Conservation (phyloP, 2,113 vertebrate genomes). For the Drymodes brunneopygia region DNA sequence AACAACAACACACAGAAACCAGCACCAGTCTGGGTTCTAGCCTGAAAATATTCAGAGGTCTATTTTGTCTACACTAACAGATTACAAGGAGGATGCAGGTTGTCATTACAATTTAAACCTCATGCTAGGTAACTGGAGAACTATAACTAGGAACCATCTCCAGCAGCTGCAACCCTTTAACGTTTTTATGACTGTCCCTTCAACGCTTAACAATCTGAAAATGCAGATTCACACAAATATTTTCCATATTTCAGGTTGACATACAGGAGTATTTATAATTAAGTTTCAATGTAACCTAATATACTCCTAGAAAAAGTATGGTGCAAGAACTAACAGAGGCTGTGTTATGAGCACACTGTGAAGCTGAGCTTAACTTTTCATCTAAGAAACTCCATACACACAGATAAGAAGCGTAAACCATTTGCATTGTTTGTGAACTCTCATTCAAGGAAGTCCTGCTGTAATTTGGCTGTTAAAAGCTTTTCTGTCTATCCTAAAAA, state of each 20-base stretch:
- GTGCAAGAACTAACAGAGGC: background rate
- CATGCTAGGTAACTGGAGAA: background rate
- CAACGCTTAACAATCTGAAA: background rate
- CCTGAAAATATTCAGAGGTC: background rate
- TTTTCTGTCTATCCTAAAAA: slow-evolving; percentile 4
- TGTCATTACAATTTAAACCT: background rate
- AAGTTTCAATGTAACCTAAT: background rate
- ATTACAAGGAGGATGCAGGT: background rate
- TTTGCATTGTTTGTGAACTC: background rate
- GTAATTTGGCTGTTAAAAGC: slow-evolving; percentile 13
- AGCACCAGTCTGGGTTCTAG: background rate
- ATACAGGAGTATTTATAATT: background rate
- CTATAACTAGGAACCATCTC: background rate
- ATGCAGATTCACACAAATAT: background rate
- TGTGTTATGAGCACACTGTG: background rate
- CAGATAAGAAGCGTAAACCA: background rate
- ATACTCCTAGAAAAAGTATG: background rate
- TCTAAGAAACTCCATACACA: background rate
- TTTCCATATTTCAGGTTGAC: background rate
- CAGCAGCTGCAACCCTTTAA: background rate
- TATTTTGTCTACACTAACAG: background rate
- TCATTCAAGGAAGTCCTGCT: slow-evolving; percentile 6
- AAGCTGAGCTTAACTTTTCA: background rate
- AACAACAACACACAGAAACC: background rate
- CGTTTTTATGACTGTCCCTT: background rate